Conservation (phyloP, 92 coral and sea anemone species). For the Palythoa caribaeorum region DNA sequence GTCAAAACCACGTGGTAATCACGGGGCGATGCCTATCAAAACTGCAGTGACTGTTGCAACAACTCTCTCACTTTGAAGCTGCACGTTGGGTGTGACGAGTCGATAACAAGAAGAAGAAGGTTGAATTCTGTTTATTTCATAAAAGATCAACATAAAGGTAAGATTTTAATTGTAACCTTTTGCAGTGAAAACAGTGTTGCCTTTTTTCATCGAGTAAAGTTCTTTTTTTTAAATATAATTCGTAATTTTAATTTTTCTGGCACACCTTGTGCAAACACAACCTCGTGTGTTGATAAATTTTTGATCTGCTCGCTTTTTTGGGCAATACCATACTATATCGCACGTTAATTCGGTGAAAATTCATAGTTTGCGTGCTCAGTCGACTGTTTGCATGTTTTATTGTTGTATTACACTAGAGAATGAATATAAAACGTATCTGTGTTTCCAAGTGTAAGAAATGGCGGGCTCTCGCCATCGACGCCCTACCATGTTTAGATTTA, state of each 20-base stretch:
- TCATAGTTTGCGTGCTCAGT: neutral
- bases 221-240: neutral
- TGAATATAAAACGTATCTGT: neutral
- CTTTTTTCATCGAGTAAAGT: neutral
- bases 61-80: neutral
- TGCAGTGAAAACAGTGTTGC: neutral
- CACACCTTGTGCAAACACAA: slow-evolving; percentile 7
- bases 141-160: slow-evolving; percentile 4
- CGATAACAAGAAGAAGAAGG: neutral
- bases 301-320: neutral
- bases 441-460: neutral
- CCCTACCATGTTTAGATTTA: neutral
- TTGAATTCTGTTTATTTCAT: neutral
- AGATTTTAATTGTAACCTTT: neutral
- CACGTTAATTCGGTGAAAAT: neutral
- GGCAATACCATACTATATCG: neutral
- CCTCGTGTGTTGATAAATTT: neutral
- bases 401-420: neutral
- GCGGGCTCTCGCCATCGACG: no score
- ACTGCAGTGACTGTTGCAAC: neutral
- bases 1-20: neutral
- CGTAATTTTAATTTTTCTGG: neutral
- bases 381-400: neutral
- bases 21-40: slow-evolving; percentile 13
- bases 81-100: neutral